Conservation (phyloP, 2,113 vertebrate species). For the Cranoglanis bouderius region DNA sequence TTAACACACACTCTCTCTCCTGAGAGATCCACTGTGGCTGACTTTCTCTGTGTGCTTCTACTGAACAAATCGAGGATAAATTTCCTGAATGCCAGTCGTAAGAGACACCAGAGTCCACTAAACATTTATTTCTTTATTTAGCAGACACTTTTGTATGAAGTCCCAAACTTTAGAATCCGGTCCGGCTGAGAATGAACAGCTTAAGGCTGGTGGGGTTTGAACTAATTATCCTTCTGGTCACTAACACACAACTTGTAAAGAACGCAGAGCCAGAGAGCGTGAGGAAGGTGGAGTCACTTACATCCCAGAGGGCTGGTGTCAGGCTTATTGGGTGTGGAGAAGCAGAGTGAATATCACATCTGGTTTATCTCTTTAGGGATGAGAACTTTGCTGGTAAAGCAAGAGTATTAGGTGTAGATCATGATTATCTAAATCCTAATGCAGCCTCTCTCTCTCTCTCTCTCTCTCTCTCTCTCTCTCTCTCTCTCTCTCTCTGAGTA, state of each 20-base stretch:
- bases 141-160: neutral
- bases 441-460: neutral
- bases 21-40: constrained; percentile 2
- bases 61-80: neutral
- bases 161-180: neutral
- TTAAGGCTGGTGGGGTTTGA: neutral
- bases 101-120: neutral
- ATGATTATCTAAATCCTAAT: neutral
- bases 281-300: neutral
- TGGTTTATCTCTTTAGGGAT: neutral
- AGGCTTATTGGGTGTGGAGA: neutral
- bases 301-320: neutral
- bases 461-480: neutral
- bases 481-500: no score
- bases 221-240: neutral
- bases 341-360: neutral
- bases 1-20: neutral
- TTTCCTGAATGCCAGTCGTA: no score
- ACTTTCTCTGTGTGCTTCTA: neutral
- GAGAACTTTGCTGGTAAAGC: neutral
- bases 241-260: no score
- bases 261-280: neutral
- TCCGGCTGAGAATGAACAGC: neutral
- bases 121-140: neutral
- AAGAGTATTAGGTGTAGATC: neutral